A percentile compares a stretch with the other conserved stretches of the same genome.
Evolutionary conservation across 2,113 vertebrate species (phyloP).

Genomic region (Pomatostomus ruficeps): DNA sequence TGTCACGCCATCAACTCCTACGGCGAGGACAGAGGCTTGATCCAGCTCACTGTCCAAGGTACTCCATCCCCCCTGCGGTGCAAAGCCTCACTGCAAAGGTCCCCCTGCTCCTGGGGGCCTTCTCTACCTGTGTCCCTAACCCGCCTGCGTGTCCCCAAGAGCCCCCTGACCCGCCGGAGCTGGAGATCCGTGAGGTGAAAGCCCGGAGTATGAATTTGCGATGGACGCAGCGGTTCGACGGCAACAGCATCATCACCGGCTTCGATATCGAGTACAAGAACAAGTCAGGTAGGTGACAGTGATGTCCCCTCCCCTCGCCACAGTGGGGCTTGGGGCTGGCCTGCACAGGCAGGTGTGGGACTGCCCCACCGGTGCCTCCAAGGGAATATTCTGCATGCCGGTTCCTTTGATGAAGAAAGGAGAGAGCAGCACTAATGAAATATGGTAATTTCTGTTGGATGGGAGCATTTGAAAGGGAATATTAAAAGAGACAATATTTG

Average conservation of each 20-base stretch:
- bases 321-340: background rate
- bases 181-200: constrained; percentile 96
- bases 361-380: background rate
- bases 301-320: fast-evolving
- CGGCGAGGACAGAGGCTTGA: constrained; percentile 94
- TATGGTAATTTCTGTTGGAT: constrained; percentile 58
- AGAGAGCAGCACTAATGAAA: constrained; percentile 50
- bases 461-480: constrained; percentile 68
- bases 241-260: constrained; percentile 97
- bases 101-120: background rate
- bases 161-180: constrained; percentile 92
- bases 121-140: background rate
- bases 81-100: fast-evolving
- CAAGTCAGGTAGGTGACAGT: constrained; percentile 82
- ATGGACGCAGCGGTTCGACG: constrained; percentile 96
- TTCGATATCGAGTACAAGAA: constrained; percentile 99
- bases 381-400: constrained; percentile 27
- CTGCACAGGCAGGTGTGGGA: background rate
- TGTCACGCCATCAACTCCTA: constrained; percentile 99
- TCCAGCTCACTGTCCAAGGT: constrained; percentile 99
- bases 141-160: constrained; percentile 66
- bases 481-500: constrained; percentile 56
- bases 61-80: fast-evolving
- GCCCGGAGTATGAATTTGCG: constrained; percentile 96
- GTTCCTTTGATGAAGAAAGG: constrained; percentile 69